Conservation (phyloP, 2,113 vertebrate species). For the human region GRCh38 chr1:232517001-232517500, state of each 20-base stretch:
- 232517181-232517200: neutral
- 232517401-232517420: neutral
- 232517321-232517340: neutral
- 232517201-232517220: neutral
- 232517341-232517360: neutral
- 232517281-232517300: accelerated
- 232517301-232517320: neutral
- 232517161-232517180: neutral
- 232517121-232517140: neutral
- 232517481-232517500: neutral
- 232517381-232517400: neutral
- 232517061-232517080: neutral
- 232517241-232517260: neutral
- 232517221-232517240: neutral
- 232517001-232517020: neutral
- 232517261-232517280: neutral
- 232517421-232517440: neutral
- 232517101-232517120: neutral
- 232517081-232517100: neutral
- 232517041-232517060: neutral
- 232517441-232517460: neutral
- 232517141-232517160: neutral
- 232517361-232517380: neutral
- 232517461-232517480: neutral
- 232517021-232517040: neutral